Percentiles rank a stretch among this genome's conserved stretches.
These are phyloP conservation scores for Salvelinus alpinus DNA, from an alignment of 2,113 vertebrate species.

Conservation along the genomic window DNA sequence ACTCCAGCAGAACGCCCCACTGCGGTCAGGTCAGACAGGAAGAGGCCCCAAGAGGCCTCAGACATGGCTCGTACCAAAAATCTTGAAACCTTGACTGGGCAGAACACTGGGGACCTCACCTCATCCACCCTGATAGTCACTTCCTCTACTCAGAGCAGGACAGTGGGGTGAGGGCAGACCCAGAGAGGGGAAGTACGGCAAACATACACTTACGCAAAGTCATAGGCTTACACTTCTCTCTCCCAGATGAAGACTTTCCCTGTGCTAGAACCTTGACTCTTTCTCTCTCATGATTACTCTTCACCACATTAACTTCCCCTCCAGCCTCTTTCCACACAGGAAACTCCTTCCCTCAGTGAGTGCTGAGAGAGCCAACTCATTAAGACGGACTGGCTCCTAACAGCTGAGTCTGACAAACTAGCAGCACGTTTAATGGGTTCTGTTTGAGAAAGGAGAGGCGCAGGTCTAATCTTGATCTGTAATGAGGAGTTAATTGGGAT, in stretches of 20 bases:
- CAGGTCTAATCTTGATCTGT: too few species aligned
- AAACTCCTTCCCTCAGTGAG: slow-evolving; percentile 31
- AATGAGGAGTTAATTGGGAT: too few species aligned
- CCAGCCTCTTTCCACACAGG: slow-evolving; percentile 42
- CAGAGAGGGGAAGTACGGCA: neutral
- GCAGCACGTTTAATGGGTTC: too few species aligned
- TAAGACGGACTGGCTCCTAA: neutral
- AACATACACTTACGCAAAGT: neutral
- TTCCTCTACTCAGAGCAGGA: neutral
- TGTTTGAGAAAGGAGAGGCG: too few species aligned
- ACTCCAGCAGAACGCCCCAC: neutral
- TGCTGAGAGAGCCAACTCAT: slow-evolving; percentile 10
- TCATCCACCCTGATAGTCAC: neutral
- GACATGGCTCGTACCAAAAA: neutral
- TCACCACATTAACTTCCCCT: slow-evolving; percentile 12
- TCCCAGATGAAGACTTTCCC: neutral
- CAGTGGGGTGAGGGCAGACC: neutral
- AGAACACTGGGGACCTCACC: neutral
- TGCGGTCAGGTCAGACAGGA: neutral
- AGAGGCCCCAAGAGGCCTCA: neutral
- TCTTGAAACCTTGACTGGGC: neutral
- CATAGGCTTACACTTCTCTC: neutral
- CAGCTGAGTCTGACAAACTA: neutral
- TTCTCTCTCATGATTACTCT: neutral
- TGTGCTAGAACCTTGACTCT: neutral